A percentile compares a stretch with the other conserved stretches of the same genome.
phyloP scores from a whole-genome alignment of 2,888 invertebrate genomes.

The Cerastoderma edule region DNA sequence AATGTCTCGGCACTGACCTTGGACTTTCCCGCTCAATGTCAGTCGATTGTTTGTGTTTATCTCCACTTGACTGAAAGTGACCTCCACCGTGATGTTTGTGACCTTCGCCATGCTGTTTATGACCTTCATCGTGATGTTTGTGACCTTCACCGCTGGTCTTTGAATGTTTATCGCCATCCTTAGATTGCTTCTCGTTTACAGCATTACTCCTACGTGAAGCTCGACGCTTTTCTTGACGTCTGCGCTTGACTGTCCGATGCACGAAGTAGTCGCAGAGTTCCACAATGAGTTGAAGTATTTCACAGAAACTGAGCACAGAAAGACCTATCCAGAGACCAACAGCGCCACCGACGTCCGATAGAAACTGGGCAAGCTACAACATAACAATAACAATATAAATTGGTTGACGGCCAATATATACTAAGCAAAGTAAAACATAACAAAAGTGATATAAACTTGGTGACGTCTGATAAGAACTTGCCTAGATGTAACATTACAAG shows the following conservation, averaged over 20 bases:
- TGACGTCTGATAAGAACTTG: too few relatives aligned
- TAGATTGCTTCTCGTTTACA: too few relatives aligned
- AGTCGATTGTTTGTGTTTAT: too few relatives aligned
- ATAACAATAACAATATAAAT: not conserved
- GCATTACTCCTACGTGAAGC: not conserved
- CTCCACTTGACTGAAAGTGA: too few relatives aligned
- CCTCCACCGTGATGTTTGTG: too few relatives aligned
- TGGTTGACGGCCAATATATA: too few relatives aligned
- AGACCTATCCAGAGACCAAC: conserved; percentile 70
- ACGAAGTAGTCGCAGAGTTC: conserved; percentile 56
- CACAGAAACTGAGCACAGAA: conserved; percentile 64
- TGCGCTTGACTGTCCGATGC: conserved; percentile 17
- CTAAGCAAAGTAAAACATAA: too few relatives aligned
- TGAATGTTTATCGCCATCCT: conserved; percentile 4
- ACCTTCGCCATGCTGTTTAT: too few relatives aligned
- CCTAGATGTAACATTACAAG: too few relatives aligned
- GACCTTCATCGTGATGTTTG: too few relatives aligned
- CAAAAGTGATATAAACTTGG: too few relatives aligned
- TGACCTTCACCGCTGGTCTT: not conserved
- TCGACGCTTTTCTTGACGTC: conserved; percentile 8
- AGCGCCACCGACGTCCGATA: conserved; percentile 69
- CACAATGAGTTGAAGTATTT: conserved; percentile 62
- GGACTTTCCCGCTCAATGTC: not conserved
- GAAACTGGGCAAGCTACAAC: conserved; percentile 60
- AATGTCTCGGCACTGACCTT: not conserved